A percentile compares a stretch with the other conserved stretches of the same genome.
Evolutionary conservation across 2,888 invertebrate genomes (phyloP).

Genomic region (Caenorhabditis sp.): DNA sequence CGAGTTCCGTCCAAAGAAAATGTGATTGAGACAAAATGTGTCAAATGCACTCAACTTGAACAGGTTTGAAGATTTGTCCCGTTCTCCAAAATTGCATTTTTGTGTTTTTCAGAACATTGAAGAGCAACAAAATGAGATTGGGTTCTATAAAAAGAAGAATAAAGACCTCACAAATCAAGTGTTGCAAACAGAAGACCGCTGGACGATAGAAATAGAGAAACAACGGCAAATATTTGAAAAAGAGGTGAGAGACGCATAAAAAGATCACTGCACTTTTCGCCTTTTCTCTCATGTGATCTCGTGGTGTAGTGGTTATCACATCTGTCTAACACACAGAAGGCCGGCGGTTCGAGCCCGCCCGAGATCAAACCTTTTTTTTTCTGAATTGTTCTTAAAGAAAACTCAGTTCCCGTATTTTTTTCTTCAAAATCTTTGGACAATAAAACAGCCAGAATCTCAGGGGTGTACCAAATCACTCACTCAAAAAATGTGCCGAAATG

Average conservation of each 20-base stretch:
- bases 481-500: too few relatives aligned
- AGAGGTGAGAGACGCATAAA: constrained; percentile 25
- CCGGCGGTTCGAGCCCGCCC: constrained; percentile 69
- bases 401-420: too few relatives aligned
- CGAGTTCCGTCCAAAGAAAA: constrained; percentile 27
- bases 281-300: constrained; percentile 38
- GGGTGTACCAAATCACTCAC: too few relatives aligned
- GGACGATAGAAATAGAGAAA: constrained; percentile 70
- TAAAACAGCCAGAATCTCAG: too few relatives aligned
- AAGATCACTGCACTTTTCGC: neutral
- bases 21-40: constrained; percentile 37
- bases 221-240: constrained; percentile 64
- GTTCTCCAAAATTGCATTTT: neutral
- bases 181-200: constrained; percentile 70
- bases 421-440: too few relatives aligned
- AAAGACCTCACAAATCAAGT: constrained; percentile 69
- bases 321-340: constrained; percentile 70
- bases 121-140: constrained; percentile 52
- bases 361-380: constrained; percentile 49
- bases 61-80: constrained; percentile 3
- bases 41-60: constrained; percentile 48
- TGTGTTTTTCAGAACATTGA: constrained; percentile 34
- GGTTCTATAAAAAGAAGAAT: constrained; percentile 69
- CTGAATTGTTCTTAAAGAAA: too few relatives aligned
- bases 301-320: constrained; percentile 69